Base-by-base conservation (phyloP, 2,113 vertebrate genomes). In the Neolamprologus falcicula region DNA sequence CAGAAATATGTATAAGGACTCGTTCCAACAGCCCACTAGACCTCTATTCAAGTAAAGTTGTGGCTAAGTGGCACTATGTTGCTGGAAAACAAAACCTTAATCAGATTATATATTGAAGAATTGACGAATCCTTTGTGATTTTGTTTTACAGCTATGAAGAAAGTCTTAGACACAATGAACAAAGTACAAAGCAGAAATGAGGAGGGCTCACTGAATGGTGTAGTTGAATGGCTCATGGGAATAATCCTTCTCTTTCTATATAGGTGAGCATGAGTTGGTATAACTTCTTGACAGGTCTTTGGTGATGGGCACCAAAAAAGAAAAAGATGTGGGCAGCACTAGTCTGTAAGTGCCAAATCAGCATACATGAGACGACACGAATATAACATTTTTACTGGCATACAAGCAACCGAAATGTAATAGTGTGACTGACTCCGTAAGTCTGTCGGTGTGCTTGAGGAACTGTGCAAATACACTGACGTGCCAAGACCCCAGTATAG, bases 321-420 rank as follows among this genome's bases (percentile, higher is more conserved):
- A 90, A 90, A 89, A 61, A 31, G 10, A 61, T 81, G 47, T 9
- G 73, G 66, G 83, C 31, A 78, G 42, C 71, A 2, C 24, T 42
- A 55, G 55, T 79, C 78, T 26, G 68, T 73, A 84, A 87, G 89
- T 86, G 89, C 85, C 94, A 93, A 88, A 94, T 95, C 91, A 93
- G 90, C 91, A 90, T 73, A 71, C 81, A 85, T 83, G 86, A 91
- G 87, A 90, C 87, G 82, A 93, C 89, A 86, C 21, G 71, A 83
- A 88, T 91, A 89, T 84, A 90, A 94, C 86, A 92, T 95, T 95
- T 93, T 92, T 82, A 93, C 86, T 95, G 95, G 95, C 94, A 83
- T 83, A 31, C 24, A 17, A 78, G 88, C 82, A 37, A 52, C 87
- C 12, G 9, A 91, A 93, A 90, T 89, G 87, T 90, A 89, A 93